Percentiles rank a stretch among this genome's conserved stretches.
Conservation (phyloP, 1,140 invertebrate genomes). For the Euschistus heros region DNA sequence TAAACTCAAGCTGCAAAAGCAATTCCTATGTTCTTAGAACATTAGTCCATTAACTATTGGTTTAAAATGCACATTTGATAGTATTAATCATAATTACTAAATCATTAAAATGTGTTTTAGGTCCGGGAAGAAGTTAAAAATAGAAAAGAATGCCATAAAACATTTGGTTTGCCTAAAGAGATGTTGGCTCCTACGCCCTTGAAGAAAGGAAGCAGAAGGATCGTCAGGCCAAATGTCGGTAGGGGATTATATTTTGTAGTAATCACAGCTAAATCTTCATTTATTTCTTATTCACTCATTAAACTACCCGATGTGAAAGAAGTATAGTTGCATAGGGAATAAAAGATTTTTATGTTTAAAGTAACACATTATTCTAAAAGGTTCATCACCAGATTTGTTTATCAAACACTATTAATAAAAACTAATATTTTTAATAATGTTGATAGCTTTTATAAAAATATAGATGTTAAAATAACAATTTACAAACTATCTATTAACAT, state of each 20-base stretch:
- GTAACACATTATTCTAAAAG: too few species aligned
- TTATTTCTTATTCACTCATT: too few species aligned
- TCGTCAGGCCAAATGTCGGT: conserved; percentile 2
- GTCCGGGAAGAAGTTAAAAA: conserved; percentile 17
- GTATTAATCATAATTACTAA: not conserved
- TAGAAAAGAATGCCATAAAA: conserved; percentile 25
- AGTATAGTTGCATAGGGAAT: too few species aligned
- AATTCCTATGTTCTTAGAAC: not conserved
- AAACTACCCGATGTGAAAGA: too few species aligned
- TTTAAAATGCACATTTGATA: not conserved
- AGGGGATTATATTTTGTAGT: not conserved
- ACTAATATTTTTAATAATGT: too few species aligned
- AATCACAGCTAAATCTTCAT: too few species aligned
- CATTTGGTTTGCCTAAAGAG: conserved; percentile 28
- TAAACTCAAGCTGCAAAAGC: not conserved
- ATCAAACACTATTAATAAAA: too few species aligned
- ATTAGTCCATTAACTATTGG: not conserved
- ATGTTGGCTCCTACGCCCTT: conserved; percentile 11
- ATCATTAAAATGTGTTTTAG: not conserved
- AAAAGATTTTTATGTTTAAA: too few species aligned
- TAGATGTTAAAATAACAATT: too few species aligned
- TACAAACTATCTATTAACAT: too few species aligned
- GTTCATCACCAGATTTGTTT: too few species aligned
- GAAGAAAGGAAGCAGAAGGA: not conserved
- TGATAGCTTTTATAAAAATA: too few species aligned